These are phyloP conservation scores for Megalonaias nervosa DNA, from an alignment of 1,140 invertebrate genomes.

Conservation along the genomic window DNA sequence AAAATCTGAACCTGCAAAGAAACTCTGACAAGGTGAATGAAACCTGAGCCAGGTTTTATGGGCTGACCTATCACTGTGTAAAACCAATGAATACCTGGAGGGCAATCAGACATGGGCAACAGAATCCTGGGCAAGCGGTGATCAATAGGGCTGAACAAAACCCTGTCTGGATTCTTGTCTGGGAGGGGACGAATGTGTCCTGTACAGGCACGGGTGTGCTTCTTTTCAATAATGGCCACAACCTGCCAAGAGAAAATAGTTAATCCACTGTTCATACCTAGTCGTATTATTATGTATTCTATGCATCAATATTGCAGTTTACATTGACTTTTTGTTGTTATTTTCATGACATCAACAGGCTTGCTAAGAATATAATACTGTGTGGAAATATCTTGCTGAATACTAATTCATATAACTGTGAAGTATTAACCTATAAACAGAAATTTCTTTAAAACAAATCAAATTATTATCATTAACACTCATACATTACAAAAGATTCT, in stretches of 20 bases:
- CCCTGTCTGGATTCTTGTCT: slow-evolving; percentile 74
- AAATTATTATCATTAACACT: too few species aligned
- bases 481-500: too few species aligned
- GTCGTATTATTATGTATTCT: too few species aligned
- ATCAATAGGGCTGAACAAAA: slow-evolving; percentile 82
- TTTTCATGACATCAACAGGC: too few species aligned
- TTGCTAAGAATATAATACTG: too few species aligned
- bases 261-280: too few species aligned
- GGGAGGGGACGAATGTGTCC: slow-evolving; percentile 78
- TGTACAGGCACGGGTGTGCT: slow-evolving; percentile 79
- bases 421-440: too few species aligned
- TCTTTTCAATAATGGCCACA: slow-evolving; percentile 73
- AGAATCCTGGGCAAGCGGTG: slow-evolving; percentile 80
- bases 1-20: neutral
- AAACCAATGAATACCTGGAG: slow-evolving; percentile 63
- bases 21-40: slow-evolving; percentile 6
- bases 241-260: slow-evolving; percentile 61
- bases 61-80: neutral
- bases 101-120: slow-evolving; percentile 78
- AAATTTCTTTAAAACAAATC: too few species aligned
- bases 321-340: too few species aligned
- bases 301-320: too few species aligned
- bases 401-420: too few species aligned
- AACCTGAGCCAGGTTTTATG: neutral
- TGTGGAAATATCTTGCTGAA: too few species aligned